phyloP scores from a whole-genome alignment of 2,113 vertebrate species.

The Dascyllus trimaculatus region DNA sequence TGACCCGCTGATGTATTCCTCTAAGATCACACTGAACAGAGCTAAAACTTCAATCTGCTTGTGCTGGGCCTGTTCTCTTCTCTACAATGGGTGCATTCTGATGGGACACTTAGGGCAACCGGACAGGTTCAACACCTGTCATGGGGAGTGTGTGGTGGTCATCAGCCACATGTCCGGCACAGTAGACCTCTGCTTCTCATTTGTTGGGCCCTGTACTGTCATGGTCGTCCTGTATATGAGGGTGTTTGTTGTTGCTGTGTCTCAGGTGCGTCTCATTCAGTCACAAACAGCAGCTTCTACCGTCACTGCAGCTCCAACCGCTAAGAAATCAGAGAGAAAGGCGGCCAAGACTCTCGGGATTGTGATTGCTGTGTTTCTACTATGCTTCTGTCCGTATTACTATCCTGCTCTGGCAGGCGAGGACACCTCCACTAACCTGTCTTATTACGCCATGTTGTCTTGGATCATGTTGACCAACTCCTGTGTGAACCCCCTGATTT shows the following conservation, averaged over 20 bases:
- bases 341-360: conserved; percentile 53
- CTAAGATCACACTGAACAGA: too few relatives aligned
- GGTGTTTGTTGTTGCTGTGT: conserved; percentile 62
- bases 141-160: neutral
- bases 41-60: too few relatives aligned
- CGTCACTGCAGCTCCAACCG: neutral
- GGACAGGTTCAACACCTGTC: too few relatives aligned
- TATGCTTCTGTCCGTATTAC: conserved; percentile 61
- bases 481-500: conserved; percentile 66
- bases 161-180: conserved; percentile 4
- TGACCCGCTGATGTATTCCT: too few relatives aligned
- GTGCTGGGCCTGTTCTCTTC: too few relatives aligned
- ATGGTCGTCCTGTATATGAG: conserved; percentile 64
- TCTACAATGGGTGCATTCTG: too few relatives aligned
- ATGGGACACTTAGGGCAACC: too few relatives aligned
- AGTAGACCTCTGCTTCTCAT: conserved; percentile 55
- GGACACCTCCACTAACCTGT: conserved; percentile 14
- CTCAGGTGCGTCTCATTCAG: conserved; percentile 64
- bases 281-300: neutral
- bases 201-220: conserved; percentile 35
- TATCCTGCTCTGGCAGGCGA: conserved; percentile 35
- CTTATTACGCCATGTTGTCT: neutral
- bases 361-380: conserved; percentile 47
- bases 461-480: conserved; percentile 52
- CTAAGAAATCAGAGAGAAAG: conserved; percentile 57